Evolutionary conservation across 2,888 invertebrate species (phyloP).

Genomic region (Parthenolecanium corni): DNA sequence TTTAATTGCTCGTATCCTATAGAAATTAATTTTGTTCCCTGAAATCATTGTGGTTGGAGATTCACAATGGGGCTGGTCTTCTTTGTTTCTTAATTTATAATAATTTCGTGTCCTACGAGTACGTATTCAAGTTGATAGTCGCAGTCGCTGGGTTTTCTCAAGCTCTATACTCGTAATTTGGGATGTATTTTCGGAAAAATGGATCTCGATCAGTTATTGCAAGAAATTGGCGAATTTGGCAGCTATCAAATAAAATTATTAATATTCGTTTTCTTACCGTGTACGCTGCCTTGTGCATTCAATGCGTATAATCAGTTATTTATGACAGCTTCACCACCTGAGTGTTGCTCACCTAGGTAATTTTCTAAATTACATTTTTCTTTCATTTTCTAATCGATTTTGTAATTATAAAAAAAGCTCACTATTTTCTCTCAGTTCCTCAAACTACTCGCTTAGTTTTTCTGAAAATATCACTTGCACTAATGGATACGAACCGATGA

Average conservation of each 20-base stretch:
- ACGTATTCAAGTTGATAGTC: too few species aligned
- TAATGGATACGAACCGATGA: constrained; percentile 44
- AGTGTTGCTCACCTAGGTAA: constrained; percentile 49
- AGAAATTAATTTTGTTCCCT: too few species aligned
- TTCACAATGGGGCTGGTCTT: too few species aligned
- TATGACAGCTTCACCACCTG: constrained; percentile 59
- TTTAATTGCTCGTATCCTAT: too few species aligned
- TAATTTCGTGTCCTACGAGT: neutral
- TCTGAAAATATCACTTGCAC: constrained; percentile 15
- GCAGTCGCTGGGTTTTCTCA: too few species aligned
- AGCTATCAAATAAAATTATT: constrained; percentile 64
- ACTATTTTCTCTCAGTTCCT: constrained; percentile 8
- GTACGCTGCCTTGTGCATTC: constrained; percentile 67
- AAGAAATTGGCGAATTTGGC: constrained; percentile 62
- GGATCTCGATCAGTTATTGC: constrained; percentile 66
- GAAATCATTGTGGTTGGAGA: too few species aligned
- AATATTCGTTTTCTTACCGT: constrained; percentile 61
- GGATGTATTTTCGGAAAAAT: constrained; percentile 39
- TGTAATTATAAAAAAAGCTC: neutral
- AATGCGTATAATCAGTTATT: constrained; percentile 71
- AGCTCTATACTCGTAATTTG: neutral
- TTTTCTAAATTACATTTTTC: constrained; percentile 1
- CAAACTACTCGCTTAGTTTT: neutral
- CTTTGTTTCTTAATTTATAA: neutral
- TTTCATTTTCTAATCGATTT: too few species aligned